Evolutionary conservation across 2,888 invertebrate species (phyloP), one percentile per base, ranked within the genome.

Genomic region (Anorthoa munda): DNA sequence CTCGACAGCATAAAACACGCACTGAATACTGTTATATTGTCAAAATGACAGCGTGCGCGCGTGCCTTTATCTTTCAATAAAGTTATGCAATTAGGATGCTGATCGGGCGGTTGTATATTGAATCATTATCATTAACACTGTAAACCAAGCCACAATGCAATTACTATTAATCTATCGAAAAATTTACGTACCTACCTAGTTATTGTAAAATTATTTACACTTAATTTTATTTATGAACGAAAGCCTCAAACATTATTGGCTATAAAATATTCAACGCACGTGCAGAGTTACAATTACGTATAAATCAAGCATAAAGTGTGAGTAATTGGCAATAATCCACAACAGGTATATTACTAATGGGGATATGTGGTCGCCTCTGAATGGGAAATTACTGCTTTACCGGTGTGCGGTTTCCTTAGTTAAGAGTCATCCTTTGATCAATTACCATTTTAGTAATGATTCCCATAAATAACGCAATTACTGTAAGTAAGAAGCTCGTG

Each of bases 281-380:
- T 67, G 60, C 66, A n/a, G n/a, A n/a, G n/a, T n/a, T n/a, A n/a
- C n/a, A n/a, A n/a, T n/a, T n/a, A n/a, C n/a, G n/a, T n/a, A n/a
- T n/a, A n/a, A n/a, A n/a, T n/a, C n/a, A n/a, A n/a, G n/a, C n/a
- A 80, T 80, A 71, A 80, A 79, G 26, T 56, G 51, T 75, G 70
- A 80, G 39, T 80, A 83, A 81, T 83, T 75, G 84, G 81, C 71
- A 51, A 83, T 81, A 71, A 80, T 71, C 70, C 67, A 66, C 81
- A 81, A 60, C 69, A 48, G 81, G 70, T 58, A 68, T 61, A 66
- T 59, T 55, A 51, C 66, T 68, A 83, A 81, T 83, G 75, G 83
- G 53, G 17, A 66, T 67, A 63, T 75, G 50, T 80, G 81, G 59
- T n/a, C 48, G 39, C 21, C 66, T 48, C 46, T 64, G 83, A 80